Evolutionary conservation across 2,113 vertebrate genomes (phyloP).

Genomic region (Tetraodon nigroviridis): DNA sequence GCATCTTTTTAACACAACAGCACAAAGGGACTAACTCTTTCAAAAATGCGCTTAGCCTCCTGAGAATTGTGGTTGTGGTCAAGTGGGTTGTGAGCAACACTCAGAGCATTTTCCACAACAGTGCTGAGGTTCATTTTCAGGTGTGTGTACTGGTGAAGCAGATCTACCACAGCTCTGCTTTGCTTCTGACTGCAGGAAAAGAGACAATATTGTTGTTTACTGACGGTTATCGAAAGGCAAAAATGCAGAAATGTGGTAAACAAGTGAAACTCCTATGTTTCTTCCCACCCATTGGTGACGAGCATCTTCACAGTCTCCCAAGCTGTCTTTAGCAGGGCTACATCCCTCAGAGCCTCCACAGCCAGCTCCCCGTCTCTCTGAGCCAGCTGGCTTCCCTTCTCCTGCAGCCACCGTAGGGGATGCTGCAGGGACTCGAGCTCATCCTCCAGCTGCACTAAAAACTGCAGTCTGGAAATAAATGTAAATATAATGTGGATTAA

Average conservation of each 20-base stretch:
- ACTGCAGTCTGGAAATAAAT: constrained; percentile 78
- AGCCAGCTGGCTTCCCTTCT: constrained; percentile 87
- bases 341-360: constrained; percentile 78
- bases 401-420: constrained; percentile 87
- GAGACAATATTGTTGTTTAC: neutral
- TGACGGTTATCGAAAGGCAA: neutral
- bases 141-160: constrained; percentile 83
- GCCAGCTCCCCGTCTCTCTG: constrained; percentile 82
- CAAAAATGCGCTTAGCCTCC: constrained; percentile 80
- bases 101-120: constrained; percentile 77
- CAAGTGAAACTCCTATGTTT: neutral
- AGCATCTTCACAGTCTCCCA: constrained; percentile 82
- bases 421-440: constrained; percentile 88
- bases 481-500: constrained; percentile 58
- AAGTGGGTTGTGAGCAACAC: constrained; percentile 73
- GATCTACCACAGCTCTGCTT: constrained; percentile 77
- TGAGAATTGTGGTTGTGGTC: constrained; percentile 80
- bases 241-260: neutral
- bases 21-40: constrained; percentile 73
- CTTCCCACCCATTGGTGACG: constrained; percentile 75
- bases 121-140: constrained; percentile 76
- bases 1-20: neutral
- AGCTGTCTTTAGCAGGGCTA: constrained; percentile 76
- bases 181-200: constrained; percentile 80
- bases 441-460: constrained; percentile 89